Base-by-base conservation (phyloP, 2,888 invertebrate genomes). In the Oxycera nigricornis region DNA sequence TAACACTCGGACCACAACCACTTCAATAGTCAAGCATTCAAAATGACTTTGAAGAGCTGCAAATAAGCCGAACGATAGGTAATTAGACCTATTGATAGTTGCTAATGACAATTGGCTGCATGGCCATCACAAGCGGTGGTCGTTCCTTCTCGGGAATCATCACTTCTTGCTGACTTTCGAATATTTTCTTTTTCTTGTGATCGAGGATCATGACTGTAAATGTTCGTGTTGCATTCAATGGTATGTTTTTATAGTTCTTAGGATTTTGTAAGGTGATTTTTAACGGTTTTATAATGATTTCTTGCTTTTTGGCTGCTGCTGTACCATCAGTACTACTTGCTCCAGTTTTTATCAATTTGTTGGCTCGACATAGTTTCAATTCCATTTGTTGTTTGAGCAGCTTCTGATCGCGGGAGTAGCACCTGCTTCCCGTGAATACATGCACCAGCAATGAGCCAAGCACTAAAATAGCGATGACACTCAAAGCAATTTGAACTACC, bases 101-200 rank as follows among this genome's bases (percentile, higher is more conserved):
- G 2, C 1, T 61, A 1, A 61, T 17, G 20, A 61, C 26, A 31
- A 61, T 61, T 3, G 61, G 61, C 17, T 61, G 31, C 61, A 61
- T 61, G 11, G 61, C 61, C 61, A 61, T 61, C 11, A 61, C 31
- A 7, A 61, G 17, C 17, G 61, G 35, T 1, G 61, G 61, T 9
- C n/a, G 30, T 14, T 61, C 35, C 7, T 61, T 61, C 20, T 35
- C 61, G 2, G 61, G 61, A 35, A 61, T 31, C 17, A 17, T 61
- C 7, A 61, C 31, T 30, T 30, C 35, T 22, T 61, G 61, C 17
- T 30, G 35, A 20, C 24, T 61, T 31, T 61, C 61, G 17, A 17
- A 61, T 11, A 61, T 35, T 31, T 61, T 61, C 35, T 61, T 61
- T 35, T 31, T 30, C 22, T 30, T 61, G 1, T 61, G 31, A n/a